Base-by-base conservation (phyloP, 2,113 vertebrate species). In the Mus musculus region DNA sequence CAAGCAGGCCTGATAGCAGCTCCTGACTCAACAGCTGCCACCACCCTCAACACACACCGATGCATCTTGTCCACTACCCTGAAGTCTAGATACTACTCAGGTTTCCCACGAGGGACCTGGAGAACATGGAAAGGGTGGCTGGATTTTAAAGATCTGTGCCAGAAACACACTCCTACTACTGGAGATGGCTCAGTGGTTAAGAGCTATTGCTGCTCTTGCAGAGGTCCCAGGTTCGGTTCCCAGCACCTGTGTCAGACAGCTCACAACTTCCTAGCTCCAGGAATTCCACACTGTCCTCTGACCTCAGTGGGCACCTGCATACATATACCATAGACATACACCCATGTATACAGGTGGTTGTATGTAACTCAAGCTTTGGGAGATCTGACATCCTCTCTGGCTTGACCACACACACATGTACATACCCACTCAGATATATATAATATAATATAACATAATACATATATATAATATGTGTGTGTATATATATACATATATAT, bases 41-140 rank as follows among this genome's bases (percentile, higher is more conserved):
- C 8, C 13, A 17, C n/a, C 30, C 2, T 0, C 20, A 0, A 52
- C 65, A 56, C 20, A 65, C 59, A 80, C 16, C n/a, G 24, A 19
- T 2, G 39, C 46, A 11, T 20, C 30, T 36, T 5, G 67, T 26
- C 42, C 28, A 39, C 30, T 17, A 16, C 52, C 24, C 28, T 33
- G 42, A 10, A 59, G 12, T 24, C 69, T 33, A 39, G 52, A 17
- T 30, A 69, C 12, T 16, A 33, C 67, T 28, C 67, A 33, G 67
- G 67, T 33, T 5, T 3, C 42, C 49, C 22, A 73, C 9, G 5
- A 42, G 17, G 28, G 36, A 24, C 78, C 85, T 28, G 3, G 22
- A 33, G 22, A 73, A 28, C 22, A 20, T 28, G 69, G 52, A 59
- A 6, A 63, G 28, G 42, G 54, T 52, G 7, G 17, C 13, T n/a